Evolutionary conservation across 2,797 vertebrate genomes (phyloP), one percentile per base, ranked within the genome.

Genomic region (Podargus strigoides): DNA sequence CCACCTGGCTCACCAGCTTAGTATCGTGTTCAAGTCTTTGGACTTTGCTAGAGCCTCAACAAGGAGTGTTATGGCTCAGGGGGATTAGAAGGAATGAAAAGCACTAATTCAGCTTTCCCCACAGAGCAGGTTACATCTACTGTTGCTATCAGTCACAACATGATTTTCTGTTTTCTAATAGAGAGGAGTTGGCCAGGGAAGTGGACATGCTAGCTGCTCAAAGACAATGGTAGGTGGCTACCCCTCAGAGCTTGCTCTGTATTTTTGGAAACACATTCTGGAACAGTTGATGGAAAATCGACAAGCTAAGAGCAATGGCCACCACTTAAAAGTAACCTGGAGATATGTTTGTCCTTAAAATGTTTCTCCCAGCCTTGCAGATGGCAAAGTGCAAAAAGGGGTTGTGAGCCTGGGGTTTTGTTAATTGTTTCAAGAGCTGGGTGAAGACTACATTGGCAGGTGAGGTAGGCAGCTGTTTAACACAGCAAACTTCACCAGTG

Each of bases 241-340:
- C 94, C 52, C 42, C 70, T 82, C 73, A 59, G 94, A 93, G 80
- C 82, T 92, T 36, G 4, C 52, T 83, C 62, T 68, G 90, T 94
- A 87, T 93, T 96, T 97, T 96, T 95, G 95, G 96, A 92, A 95
- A 85, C 90, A 87, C 66, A 32, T 90, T 76, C 89, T 97, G 97
- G 96, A 97, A 74, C 39, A 32, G 69, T 69, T n/a, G 58, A 81
- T 89, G 97, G 97, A 96, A 97, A 97, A 94, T 69, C 2, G 8
- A 80, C 55, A 88, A 72, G 86, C 39, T 67, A 34, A 87, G 87
- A 90, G n/a, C 26, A 87, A 80, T 34, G 42, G 47, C 39, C 91
- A 86, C 70, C 49, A 22, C 28, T 79, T 88, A 78, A 92, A 95
- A 95, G 78, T 37, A 63, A 77, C 47, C 77, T 89, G 36, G 81